These are phyloP conservation scores for Gallinago media DNA, from an alignment of 2,113 vertebrate genomes.

Conservation along the genomic window DNA sequence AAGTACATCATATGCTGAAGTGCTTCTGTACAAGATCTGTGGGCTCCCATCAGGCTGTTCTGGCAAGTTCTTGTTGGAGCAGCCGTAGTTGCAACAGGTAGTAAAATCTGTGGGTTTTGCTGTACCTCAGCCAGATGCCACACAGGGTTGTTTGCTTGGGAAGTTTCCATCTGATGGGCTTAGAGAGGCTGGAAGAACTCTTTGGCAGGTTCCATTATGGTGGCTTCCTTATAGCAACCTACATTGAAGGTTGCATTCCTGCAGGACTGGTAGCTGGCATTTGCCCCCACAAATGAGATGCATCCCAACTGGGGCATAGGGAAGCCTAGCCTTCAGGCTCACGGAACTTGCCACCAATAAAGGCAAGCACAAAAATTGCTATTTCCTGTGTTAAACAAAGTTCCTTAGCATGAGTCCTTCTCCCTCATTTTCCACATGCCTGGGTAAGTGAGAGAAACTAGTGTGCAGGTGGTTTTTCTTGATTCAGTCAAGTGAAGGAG, in stretches of 20 bases:
- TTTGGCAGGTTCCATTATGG: rapidly evolving
- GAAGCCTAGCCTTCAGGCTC: neutral
- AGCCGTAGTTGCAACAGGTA: neutral
- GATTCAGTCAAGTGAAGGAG: neutral
- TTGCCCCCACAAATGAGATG: neutral
- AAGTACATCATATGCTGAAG: neutral
- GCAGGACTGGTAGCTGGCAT: neutral
- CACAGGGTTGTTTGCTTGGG: neutral
- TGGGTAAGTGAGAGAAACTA: neutral
- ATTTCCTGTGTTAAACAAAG: neutral
- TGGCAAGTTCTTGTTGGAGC: neutral
- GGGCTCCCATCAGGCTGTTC: neutral
- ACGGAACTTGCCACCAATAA: neutral
- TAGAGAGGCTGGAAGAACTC: neutral
- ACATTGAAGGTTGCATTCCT: neutral
- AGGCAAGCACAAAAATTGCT: neutral
- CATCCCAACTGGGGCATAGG: rapidly evolving
- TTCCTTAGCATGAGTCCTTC: neutral
- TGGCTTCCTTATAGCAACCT: neutral
- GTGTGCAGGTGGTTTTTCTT: rapidly evolving
- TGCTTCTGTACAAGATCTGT: neutral
- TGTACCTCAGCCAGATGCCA: neutral
- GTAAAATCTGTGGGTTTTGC: neutral
- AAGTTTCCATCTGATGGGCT: neutral
- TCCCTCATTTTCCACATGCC: neutral